Evolutionary conservation across 2,888 invertebrate genomes (phyloP).

Genomic region (Acanthosepion lycidas): DNA sequence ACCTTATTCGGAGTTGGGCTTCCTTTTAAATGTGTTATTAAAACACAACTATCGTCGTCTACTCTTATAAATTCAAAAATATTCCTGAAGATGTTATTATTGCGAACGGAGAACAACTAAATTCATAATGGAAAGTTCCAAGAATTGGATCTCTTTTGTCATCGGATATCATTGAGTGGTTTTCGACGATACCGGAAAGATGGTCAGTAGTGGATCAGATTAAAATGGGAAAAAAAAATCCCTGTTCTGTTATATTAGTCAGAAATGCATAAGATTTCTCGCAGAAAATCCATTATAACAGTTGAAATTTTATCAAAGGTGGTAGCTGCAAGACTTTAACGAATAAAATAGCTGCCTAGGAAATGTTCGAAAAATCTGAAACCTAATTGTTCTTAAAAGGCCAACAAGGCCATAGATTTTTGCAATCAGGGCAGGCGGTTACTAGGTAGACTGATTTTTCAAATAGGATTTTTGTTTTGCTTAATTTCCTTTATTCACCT

Average conservation of each 20-base stretch:
- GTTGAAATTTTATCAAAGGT: background rate
- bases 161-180: background rate
- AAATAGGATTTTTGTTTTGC: no score
- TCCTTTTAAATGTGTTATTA: background rate
- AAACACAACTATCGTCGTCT: background rate
- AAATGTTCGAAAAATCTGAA: background rate
- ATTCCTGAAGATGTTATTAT: background rate
- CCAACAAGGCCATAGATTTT: background rate
- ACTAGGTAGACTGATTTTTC: background rate
- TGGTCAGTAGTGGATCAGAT: background rate
- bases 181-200: background rate
- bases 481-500: no score
- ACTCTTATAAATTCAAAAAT: background rate
- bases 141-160: background rate
- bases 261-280: background rate
- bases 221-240: background rate
- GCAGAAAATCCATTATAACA: background rate
- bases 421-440: background rate
- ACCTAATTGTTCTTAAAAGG: background rate
- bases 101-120: background rate
- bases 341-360: background rate
- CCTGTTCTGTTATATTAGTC: background rate
- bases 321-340: background rate
- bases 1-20: background rate
- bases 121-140: background rate